Evolutionary conservation across 2,888 invertebrate species (phyloP), one percentile per base, ranked within the genome.

Genomic region (Cephus rjabovi): DNA sequence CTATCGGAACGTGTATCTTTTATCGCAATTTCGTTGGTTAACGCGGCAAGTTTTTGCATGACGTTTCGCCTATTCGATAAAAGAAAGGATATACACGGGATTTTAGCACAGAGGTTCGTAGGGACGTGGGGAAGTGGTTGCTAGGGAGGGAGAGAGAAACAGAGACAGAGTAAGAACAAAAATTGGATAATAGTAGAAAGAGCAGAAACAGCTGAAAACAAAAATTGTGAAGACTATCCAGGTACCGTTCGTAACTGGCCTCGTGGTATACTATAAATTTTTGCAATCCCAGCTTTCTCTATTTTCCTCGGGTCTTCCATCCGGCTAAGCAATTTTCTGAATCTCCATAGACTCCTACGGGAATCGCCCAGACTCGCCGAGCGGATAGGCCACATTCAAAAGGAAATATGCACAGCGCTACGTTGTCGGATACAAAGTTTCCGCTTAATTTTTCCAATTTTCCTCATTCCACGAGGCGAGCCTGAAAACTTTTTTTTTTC

Each of bases 281-380:
- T 56, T 23, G 56, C 56, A 56, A 56, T 56, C 56, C 56, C 15
- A 56, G 56, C 56, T 56, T 56, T 1, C 56, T 56, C 56, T 56
- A 56, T 56, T 15, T 23, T 56, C 6, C 56, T 56, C 56, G 56
- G 23, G 56, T 73, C 75, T 78, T 79, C 79, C 85, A 82, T 79
- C 81, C 82, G 82, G 81, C 84, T 82, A 82, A 85, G 86, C 84
- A 85, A 86, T 85, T 86, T 85, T 83, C 83, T 82, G 86, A 86
- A 85, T 85, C 86, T 80, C 80, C 80, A 77, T 74, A 77, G 73
- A 76, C 80, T 81, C 80, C 74, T 79, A 84, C 71, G 80, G 77
- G 86, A 80, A 79, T 82, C 76, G 76, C 77, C 79, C 69, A 23
- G 56, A 56, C 1, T 23, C 56, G 56, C 6, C 56, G 9, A 56